Evolutionary conservation across 2,888 invertebrate species (phyloP), one percentile per base, ranked within the genome.

Genomic region (Tiphia femorata): DNA sequence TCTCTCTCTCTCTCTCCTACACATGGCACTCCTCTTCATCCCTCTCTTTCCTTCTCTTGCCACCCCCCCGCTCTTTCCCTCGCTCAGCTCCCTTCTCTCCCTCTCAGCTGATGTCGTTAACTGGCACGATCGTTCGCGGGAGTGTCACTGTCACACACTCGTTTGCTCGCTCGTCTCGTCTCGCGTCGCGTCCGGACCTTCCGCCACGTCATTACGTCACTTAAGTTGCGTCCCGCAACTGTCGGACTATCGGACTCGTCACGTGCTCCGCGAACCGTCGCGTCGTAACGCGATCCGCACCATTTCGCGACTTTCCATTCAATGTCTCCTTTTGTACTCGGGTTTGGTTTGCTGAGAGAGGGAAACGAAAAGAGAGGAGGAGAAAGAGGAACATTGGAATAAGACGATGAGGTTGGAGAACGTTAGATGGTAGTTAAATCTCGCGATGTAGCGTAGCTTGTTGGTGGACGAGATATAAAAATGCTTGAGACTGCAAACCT

Each of bases 91-190:
- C 30, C 52, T 42, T 38, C 35, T 38, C 43, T 38, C 19, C 19
- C 44, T 23, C 20, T 47, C 75, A 75, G 78, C 77, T 78, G 79
- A 82, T 78, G 81, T 81, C 79, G 79, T 82, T 81, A 81, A 82
- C 79, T 80, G 78, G 78, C 78, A 75, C 75, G 72, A 69, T 58
- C 64, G 67, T 70, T 67, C 67, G 64, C 67, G 61, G 63, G 67
- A 72, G 70, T 72, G 72, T 75, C 76, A 67, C 70, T 72, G 52
- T 65, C 63, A 46, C 59, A 57, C 58, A 43, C 57, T 35, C 21
- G 51, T 43, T 44, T 53, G 41, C n/a, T 40, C 51, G 19, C 55
- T 25, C n/a, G n/a, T n/a, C n/a, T n/a, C n/a, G n/a, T n/a, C 51
- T 60, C 54, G 41, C 41, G 50, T 47, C 46, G 42, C 52, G 66